These are phyloP conservation scores for Drosophila kuntzei DNA, from an alignment of 2,888 invertebrate species.

Conservation along the genomic window DNA sequence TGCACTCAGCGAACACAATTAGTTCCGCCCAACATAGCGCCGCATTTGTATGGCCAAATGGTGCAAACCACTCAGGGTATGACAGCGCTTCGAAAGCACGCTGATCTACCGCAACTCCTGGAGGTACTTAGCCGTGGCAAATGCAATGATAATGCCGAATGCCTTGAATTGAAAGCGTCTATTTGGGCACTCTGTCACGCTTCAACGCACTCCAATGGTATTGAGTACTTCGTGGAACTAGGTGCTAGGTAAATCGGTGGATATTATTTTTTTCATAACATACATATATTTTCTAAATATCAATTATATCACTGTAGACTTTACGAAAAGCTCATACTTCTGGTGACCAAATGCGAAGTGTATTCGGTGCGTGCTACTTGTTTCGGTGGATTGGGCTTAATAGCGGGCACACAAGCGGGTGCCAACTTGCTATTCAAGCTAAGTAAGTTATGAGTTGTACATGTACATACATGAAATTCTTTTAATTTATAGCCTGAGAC, in stretches of 20 bases:
- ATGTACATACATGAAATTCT: neutral
- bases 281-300: neutral
- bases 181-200: slow-evolving; percentile 96
- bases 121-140: slow-evolving; percentile 85
- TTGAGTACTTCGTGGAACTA: slow-evolving; percentile 88
- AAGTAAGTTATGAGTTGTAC: slow-evolving; percentile 85
- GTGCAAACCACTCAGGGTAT: slow-evolving; percentile 88
- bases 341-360: slow-evolving; percentile 93
- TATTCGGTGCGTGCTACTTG: slow-evolving; percentile 96
- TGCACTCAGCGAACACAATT: slow-evolving; percentile 87
- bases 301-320: slow-evolving; percentile 69
- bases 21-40: slow-evolving; percentile 86
- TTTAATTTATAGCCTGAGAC: too few relatives aligned
- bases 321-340: slow-evolving; percentile 86
- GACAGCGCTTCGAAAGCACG: slow-evolving; percentile 82
- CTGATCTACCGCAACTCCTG: slow-evolving; percentile 79
- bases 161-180: slow-evolving; percentile 93
- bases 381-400: slow-evolving; percentile 92
- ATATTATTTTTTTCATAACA: neutral
- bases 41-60: slow-evolving; percentile 95
- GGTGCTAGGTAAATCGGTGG: slow-evolving; percentile 72
- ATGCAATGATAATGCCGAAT: slow-evolving; percentile 89
- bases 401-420: slow-evolving; percentile 93
- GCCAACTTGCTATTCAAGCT: slow-evolving; percentile 91
- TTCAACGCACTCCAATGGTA: slow-evolving; percentile 91